phyloP scores from a whole-genome alignment of 2,797 vertebrate species.

The Anableps anableps region DNA sequence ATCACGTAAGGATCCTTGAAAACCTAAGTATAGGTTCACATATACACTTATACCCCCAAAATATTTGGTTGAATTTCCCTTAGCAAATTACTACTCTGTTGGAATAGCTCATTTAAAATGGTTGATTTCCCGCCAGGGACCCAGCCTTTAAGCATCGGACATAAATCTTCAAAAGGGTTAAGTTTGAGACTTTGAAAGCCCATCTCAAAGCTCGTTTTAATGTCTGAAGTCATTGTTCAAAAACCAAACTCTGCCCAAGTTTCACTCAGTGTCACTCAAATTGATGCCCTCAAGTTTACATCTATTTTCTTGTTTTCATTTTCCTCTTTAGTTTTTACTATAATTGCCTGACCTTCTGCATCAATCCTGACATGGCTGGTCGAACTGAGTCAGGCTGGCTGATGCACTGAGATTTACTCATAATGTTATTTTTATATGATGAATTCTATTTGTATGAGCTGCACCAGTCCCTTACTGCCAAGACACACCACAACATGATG shows the following conservation, averaged over 20 bases:
- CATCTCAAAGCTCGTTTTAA: not conserved
- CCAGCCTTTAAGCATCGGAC: not conserved
- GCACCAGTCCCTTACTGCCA: too few species aligned
- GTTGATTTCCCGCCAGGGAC: not conserved
- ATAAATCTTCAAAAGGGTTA: not conserved
- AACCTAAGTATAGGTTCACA: not conserved
- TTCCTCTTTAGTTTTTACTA: too few species aligned
- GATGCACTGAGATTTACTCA: too few species aligned
- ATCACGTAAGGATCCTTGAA: conserved; percentile 86
- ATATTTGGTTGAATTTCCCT: not conserved
- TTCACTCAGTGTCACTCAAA: not conserved
- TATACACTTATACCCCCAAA: not conserved
- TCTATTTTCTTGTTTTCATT: too few species aligned
- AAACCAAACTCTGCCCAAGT: not conserved
- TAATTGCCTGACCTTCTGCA: too few species aligned
- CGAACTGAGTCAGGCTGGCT: too few species aligned
- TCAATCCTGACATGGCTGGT: too few species aligned
- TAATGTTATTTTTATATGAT: too few species aligned
- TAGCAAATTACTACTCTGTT: not conserved
- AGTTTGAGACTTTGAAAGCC: not conserved
- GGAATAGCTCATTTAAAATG: not conserved
- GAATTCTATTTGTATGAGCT: too few species aligned
- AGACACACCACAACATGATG: too few species aligned
- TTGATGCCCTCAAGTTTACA: not conserved
- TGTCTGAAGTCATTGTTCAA: not conserved